Evolutionary conservation across 2,797 vertebrate genomes (phyloP).

Genomic region (Coendou prehensilis): DNA sequence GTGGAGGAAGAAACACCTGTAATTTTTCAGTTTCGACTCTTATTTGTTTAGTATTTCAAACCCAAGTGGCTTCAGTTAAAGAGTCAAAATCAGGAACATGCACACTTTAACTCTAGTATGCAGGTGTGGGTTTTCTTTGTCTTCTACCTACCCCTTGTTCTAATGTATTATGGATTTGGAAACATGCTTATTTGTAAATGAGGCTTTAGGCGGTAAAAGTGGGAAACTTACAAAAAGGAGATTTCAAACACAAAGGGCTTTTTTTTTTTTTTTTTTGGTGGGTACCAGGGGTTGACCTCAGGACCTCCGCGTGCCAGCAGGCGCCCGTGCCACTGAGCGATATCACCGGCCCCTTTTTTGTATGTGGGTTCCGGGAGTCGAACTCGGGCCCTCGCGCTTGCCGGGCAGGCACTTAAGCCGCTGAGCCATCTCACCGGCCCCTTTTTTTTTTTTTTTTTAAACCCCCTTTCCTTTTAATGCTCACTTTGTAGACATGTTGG

Average conservation of each 20-base stretch:
- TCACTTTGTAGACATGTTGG: slow-evolving; percentile 60
- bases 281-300: too few relatives aligned
- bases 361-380: too few relatives aligned
- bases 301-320: too few relatives aligned
- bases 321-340: too few relatives aligned
- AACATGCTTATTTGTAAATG: slow-evolving; percentile 76
- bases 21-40: slow-evolving; percentile 71
- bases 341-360: too few relatives aligned
- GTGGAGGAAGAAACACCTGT: background rate
- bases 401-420: too few relatives aligned
- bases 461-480: slow-evolving; percentile 63
- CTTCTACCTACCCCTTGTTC: slow-evolving; percentile 27
- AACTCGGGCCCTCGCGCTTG: too few relatives aligned
- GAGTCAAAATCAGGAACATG: background rate
- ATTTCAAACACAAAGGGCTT: slow-evolving; percentile 31
- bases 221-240: slow-evolving; percentile 24
- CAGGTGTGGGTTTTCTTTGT: slow-evolving; percentile 58
- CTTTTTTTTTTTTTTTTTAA: slow-evolving; percentile 75
- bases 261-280: slow-evolving; percentile 61
- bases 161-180: slow-evolving; percentile 66
- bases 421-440: background rate
- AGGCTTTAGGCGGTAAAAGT: slow-evolving; percentile 36
- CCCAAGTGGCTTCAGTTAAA: slow-evolving; percentile 73
- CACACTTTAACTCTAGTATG: background rate
- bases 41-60: slow-evolving; percentile 76